A percentile compares a stretch with the other conserved stretches of the same genome.
phyloP scores from a whole-genome alignment of 2,888 invertebrate genomes.

The Adineta ricciae region DNA sequence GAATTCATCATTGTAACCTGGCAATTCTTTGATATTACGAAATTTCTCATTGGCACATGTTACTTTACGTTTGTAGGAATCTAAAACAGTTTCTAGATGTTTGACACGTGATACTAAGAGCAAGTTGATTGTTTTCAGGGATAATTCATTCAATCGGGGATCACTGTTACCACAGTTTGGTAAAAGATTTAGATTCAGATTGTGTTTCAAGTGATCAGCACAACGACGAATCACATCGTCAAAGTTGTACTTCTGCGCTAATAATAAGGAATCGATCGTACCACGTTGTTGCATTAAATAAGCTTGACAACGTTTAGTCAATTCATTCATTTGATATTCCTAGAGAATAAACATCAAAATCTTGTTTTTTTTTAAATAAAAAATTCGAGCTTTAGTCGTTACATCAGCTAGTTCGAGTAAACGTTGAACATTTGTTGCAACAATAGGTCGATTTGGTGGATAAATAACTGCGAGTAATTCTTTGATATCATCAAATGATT shows the following conservation, averaged over 20 bases:
- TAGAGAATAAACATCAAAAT: not conserved
- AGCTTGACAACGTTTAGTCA: conserved; percentile 30
- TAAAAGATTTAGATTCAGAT: conserved; percentile 27
- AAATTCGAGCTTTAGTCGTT: too few relatives aligned
- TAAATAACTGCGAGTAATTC: conserved; percentile 33
- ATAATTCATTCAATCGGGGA: conserved; percentile 28
- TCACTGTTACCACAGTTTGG: not conserved
- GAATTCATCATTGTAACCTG: conserved; percentile 30
- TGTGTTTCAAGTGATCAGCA: conserved; percentile 34
- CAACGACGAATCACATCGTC: conserved; percentile 33
- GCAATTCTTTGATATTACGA: conserved; percentile 27
- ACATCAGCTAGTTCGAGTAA: conserved; percentile 31
- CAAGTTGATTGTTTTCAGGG: conserved; percentile 28
- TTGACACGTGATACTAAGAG: conserved; percentile 26
- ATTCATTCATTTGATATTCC: conserved; percentile 34
- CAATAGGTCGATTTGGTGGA: conserved; percentile 32
- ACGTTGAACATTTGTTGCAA: conserved; percentile 27
- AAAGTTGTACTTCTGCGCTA: conserved; percentile 33
- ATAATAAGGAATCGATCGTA: conserved; percentile 29
- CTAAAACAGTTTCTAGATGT: conserved; percentile 32
- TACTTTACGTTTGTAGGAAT: conserved; percentile 32
- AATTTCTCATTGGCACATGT: conserved; percentile 33
- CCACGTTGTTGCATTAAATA: conserved; percentile 34
- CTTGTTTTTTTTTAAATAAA: too few relatives aligned
- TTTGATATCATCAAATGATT: conserved; percentile 26